A percentile compares a stretch with the other conserved stretches of the same genome.
Conservation (phyloP, 2,113 vertebrate species). For the Excalfactoria chinensis region DNA sequence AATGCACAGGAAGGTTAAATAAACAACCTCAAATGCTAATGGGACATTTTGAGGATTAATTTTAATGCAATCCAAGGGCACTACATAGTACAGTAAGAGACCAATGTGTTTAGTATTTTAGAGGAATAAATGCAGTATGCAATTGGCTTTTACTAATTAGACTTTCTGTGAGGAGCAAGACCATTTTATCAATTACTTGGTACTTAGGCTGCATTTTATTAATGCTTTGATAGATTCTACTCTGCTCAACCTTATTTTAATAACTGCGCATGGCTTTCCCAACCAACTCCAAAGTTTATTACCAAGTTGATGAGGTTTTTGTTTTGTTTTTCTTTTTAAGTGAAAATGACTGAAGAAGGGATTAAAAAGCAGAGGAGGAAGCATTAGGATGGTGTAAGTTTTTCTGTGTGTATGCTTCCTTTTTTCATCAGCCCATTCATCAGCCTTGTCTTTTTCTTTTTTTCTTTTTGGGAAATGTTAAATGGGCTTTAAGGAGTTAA, state of each 20-base stretch:
- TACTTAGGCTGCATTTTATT: neutral
- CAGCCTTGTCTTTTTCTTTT: neutral
- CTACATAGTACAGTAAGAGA: neutral
- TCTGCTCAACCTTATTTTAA: neutral
- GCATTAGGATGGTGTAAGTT: neutral
- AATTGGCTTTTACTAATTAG: neutral
- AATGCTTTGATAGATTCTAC: neutral
- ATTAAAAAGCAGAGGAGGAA: neutral
- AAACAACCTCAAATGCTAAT: neutral
- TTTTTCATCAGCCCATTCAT: neutral
- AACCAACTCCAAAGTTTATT: neutral
- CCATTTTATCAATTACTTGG: neutral
- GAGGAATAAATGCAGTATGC: neutral
- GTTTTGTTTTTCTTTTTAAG: neutral
- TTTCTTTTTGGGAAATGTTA: neutral
- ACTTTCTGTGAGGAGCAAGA: neutral
- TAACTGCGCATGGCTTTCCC: fast-evolving
- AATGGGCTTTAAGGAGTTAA: neutral
- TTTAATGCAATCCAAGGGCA: neutral
- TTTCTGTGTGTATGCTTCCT: neutral
- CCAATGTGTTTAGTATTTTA: neutral
- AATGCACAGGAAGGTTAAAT: neutral
- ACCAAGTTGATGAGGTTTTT: neutral
- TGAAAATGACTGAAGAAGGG: neutral
- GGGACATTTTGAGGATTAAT: neutral